A percentile compares a stretch with the other conserved stretches of the same genome.
Evolutionary conservation across 2,888 invertebrate genomes (phyloP).

Genomic region (Ochropleura leucogaster): DNA sequence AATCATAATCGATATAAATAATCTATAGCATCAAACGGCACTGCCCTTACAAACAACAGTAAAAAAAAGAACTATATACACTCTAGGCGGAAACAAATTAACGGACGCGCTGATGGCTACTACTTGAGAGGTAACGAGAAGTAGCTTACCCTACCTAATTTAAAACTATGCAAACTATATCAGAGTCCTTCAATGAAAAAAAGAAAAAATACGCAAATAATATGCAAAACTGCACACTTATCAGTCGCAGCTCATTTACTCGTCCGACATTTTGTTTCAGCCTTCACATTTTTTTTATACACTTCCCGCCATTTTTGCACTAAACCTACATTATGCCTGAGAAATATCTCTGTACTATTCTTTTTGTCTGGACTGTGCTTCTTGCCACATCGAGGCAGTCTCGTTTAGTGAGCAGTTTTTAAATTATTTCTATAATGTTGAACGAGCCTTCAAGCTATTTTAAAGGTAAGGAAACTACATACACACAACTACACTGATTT

Average conservation of each 20-base stretch:
- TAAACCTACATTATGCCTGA: constrained; percentile 42
- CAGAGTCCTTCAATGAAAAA: too few species aligned
- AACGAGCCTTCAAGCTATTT: not conserved
- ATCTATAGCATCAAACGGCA: constrained; percentile 47
- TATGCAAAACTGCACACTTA: too few species aligned
- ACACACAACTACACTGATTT: too few species aligned
- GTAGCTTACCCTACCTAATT: too few species aligned
- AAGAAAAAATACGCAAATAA: too few species aligned
- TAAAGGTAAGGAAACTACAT: not conserved
- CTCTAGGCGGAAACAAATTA: too few species aligned
- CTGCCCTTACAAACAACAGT: constrained; percentile 40
- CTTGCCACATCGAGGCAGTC: constrained; percentile 6
- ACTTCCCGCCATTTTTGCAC: constrained; percentile 32
- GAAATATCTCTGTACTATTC: constrained; percentile 49
- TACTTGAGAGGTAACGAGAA: too few species aligned
- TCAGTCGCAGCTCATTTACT: too few species aligned
- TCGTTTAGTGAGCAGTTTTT: constrained; percentile 9
- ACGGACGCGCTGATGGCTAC: too few species aligned
- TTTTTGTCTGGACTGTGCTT: constrained; percentile 36
- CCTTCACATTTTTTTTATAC: constrained; percentile 37
- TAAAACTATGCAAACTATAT: too few species aligned
- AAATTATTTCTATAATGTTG: not conserved
- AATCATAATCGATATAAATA: constrained; percentile 33
- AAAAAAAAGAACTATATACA: constrained; percentile 37
- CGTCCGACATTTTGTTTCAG: too few species aligned